Base-by-base conservation (phyloP, 2,888 invertebrate genomes). In the Drosophila recens region DNA sequence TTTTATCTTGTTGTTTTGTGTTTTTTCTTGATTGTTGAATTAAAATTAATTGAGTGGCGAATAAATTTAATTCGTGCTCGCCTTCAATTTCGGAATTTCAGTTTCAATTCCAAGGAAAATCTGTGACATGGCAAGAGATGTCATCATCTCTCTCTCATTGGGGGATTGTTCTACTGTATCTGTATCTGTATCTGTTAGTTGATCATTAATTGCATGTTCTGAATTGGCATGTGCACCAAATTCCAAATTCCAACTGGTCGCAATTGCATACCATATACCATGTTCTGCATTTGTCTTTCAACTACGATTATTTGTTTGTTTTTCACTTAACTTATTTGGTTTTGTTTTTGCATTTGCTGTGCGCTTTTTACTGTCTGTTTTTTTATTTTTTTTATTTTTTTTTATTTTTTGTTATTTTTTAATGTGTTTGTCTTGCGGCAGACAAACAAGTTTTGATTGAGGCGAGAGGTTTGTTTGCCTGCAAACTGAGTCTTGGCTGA, bases 371-470 rank as follows among this genome's bases (percentile, higher is more conserved):
- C 51, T 52, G 53, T 66, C 23, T 61, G 43, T 62, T n/a, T 57
- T n/a, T n/a, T n/a, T n/a, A n/a, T 17, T 51, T 30, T 67, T 68
- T 62, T 45, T 65, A 70, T 63, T 64, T n/a, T n/a, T 64, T 61
- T 61, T 66, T 67, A 51, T 58, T 62, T 52, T 11, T 43, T 48
- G 52, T 57, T 51, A 1, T 38, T 59, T 27, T 27, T 27, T 27
- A 27, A 27, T 27, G 27, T 52, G 27, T 61, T 36, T 46, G 67
- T 73, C 61, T 73, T 67, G 68, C 62, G 61, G 62, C 68, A 51
- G 52, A 20, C 88, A 83, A 84, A 83, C 83, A 86, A 84, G 89
- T 84, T 84, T 88, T 85, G 83, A 86, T 86, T 88, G 87, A 48
- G 36, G 36, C 59, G 72, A 48, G 57, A 62, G 79, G 45, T 73